Conservation (phyloP, 2,888 invertebrate species). For the Lasioglossum zephyrum region DNA sequence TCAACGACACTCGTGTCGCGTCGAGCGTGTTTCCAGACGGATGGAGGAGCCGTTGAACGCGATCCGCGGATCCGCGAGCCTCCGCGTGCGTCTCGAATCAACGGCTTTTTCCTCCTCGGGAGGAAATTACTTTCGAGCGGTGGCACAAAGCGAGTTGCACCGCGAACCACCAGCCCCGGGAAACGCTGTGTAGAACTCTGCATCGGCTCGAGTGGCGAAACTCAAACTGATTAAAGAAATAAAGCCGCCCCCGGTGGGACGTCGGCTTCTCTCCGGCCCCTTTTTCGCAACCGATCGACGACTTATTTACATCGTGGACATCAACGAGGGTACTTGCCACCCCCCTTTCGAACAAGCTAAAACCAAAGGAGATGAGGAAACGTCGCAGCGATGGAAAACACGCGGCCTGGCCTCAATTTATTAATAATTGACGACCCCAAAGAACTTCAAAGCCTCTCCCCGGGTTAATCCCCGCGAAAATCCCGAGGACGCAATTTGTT, state of each 20-base stretch:
- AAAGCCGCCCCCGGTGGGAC: constrained; percentile 18
- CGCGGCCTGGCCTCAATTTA: constrained; percentile 51
- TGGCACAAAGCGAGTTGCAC: constrained; percentile 12
- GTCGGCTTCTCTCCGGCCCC: background rate
- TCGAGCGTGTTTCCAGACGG: constrained; percentile 9
- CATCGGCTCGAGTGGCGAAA: constrained; percentile 33
- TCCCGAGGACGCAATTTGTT: constrained; percentile 54
- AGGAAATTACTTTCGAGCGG: constrained; percentile 11
- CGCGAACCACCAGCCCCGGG: background rate
- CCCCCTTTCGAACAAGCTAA: background rate
- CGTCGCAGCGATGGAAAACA: constrained; percentile 32
- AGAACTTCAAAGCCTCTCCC: constrained; percentile 42
- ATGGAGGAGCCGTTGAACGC: background rate
- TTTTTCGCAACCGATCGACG: constrained; percentile 44
- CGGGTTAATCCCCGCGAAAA: constrained; percentile 27
- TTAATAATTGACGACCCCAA: constrained; percentile 51
- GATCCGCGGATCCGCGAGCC: background rate
- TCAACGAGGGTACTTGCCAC: constrained; percentile 33
- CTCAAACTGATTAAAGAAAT: constrained; percentile 57
- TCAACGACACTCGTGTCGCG: constrained; percentile 8
- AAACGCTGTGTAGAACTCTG: background rate
- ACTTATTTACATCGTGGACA: constrained; percentile 61
- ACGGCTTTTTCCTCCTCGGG: background rate
- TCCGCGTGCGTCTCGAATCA: background rate
- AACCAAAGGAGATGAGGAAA: background rate